Percentiles rank a stretch among this genome's conserved stretches.
These are phyloP conservation scores for Aethes cnicana DNA, from an alignment of 2,888 invertebrate species.

Conservation along the genomic window DNA sequence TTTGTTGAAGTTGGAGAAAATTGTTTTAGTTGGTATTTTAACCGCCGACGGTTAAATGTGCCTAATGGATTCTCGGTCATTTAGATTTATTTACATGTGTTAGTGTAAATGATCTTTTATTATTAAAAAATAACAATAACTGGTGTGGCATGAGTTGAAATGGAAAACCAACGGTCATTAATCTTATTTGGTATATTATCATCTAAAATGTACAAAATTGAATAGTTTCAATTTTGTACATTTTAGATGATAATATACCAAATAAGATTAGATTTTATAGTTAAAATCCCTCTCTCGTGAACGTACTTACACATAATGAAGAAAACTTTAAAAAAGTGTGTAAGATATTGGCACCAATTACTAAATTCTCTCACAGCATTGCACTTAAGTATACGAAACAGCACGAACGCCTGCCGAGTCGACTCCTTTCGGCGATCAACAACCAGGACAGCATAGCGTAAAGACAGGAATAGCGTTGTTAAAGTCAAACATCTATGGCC, in stretches of 20 bases:
- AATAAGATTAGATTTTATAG: no score
- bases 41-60: conserved; percentile 68
- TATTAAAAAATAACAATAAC: conserved; percentile 63
- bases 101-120: conserved; percentile 48
- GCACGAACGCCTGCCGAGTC: neutral
- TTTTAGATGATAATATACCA: no score
- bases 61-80: conserved; percentile 72
- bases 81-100: conserved; percentile 60
- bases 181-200: no score
- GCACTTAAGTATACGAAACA: neutral
- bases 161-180: no score
- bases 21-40: conserved; percentile 79
- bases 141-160: conserved; percentile 44
- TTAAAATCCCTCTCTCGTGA: no score
- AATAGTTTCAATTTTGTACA: no score
- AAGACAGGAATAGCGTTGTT: conserved; percentile 65
- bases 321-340: no score
- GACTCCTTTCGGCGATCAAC: conserved; percentile 22
- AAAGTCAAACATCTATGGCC: conserved; percentile 68
- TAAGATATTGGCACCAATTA: no score
- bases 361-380: neutral
- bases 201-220: no score
- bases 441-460: conserved; percentile 34
- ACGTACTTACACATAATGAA: no score
- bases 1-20: conserved; percentile 81